Evolutionary conservation across 2,113 vertebrate species (phyloP).

Genomic region (Lepidothrix coronata): DNA sequence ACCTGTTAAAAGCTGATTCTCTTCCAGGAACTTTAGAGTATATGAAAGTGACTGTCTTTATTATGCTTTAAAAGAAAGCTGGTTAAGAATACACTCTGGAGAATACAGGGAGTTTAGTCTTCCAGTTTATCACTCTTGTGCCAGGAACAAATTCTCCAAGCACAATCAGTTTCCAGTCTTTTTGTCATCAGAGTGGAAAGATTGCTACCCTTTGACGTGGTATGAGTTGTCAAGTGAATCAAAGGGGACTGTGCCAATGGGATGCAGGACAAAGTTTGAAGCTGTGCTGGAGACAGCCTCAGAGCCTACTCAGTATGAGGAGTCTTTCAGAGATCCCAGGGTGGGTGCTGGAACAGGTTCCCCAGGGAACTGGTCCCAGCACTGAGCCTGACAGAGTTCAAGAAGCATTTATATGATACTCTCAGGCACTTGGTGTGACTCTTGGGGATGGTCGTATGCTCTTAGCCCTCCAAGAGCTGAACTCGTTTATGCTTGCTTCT

Average conservation of each 20-base stretch:
- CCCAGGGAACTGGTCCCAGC: not conserved
- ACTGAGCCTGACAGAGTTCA: not conserved
- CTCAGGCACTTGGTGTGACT: not conserved
- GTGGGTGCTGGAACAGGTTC: not conserved
- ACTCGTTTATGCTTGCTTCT: too few relatives aligned
- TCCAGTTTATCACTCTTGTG: conserved; percentile 33
- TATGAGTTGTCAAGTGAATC: conserved; percentile 13
- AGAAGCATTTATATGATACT: not conserved
- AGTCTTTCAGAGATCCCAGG: not conserved
- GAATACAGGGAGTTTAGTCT: not conserved
- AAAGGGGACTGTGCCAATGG: not conserved
- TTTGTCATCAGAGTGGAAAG: conserved; percentile 66
- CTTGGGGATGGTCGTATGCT: not conserved
- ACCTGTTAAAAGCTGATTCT: not conserved
- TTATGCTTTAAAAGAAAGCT: not conserved
- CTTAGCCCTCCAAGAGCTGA: not conserved
- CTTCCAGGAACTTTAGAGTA: not conserved
- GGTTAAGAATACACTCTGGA: conserved; percentile 18
- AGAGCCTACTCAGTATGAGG: not conserved
- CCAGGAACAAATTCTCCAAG: conserved; percentile 38
- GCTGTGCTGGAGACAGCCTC: conserved; percentile 25
- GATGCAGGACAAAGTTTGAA: not conserved
- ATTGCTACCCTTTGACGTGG: conserved; percentile 71
- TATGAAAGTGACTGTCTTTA: not conserved
- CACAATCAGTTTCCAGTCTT: conserved; percentile 61